Evolutionary conservation across 2,888 invertebrate genomes (phyloP).

Genomic region (Podotricha telesiphe): DNA sequence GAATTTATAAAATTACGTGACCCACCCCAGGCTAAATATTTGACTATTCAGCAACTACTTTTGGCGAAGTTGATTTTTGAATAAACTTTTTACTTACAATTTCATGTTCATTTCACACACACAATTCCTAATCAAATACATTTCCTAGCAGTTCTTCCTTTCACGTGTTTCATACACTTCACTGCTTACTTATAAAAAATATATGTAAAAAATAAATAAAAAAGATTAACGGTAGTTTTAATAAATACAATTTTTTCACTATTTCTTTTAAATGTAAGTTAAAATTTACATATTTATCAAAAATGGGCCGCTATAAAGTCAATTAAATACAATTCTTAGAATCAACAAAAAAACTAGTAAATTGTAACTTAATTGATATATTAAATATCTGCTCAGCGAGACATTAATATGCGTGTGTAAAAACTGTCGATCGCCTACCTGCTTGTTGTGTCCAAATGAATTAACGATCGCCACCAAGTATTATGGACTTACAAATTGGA

Average conservation of each 20-base stretch:
- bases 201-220: too few relatives aligned
- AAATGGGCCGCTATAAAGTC: not conserved
- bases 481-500: not conserved
- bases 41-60: too few relatives aligned
- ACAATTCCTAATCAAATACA: too few relatives aligned
- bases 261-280: not conserved
- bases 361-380: not conserved
- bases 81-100: too few relatives aligned
- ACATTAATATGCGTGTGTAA: not conserved
- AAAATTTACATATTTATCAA: not conserved
- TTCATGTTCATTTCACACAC: too few relatives aligned
- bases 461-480: not conserved
- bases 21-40: too few relatives aligned
- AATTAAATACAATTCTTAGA: conserved; percentile 8
- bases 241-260: too few relatives aligned
- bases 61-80: too few relatives aligned
- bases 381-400: not conserved
- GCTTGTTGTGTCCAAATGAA: not conserved
- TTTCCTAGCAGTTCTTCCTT: too few relatives aligned
- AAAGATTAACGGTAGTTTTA: too few relatives aligned
- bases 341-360: not conserved
- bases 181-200: not conserved
- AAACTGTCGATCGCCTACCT: not conserved
- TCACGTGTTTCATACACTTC: too few relatives aligned
- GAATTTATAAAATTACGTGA: too few relatives aligned